phyloP scores from a whole-genome alignment of 2,888 invertebrate species.

The Caenorhabditis sp. region DNA sequence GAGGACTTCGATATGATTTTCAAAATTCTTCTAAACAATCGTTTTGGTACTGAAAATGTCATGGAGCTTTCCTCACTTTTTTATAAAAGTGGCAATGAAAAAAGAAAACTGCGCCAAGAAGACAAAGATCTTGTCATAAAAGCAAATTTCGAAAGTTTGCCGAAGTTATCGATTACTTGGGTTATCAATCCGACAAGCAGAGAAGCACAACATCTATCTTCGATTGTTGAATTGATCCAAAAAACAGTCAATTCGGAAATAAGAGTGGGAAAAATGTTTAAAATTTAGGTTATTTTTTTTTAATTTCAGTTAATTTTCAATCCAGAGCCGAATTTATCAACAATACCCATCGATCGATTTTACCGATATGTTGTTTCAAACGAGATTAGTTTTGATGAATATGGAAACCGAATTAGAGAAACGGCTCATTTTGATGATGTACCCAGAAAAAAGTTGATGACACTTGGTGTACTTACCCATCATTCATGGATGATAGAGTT shows the following conservation, averaged over 20 bases:
- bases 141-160: background rate
- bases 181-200: slow-evolving; percentile 91
- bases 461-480: slow-evolving; percentile 76
- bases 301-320: slow-evolving; percentile 80
- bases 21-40: background rate
- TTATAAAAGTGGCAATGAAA: background rate
- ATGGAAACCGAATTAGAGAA: slow-evolving; percentile 76
- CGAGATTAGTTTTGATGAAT: slow-evolving; percentile 83
- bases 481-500: slow-evolving; percentile 87
- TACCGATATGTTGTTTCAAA: slow-evolving; percentile 92
- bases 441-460: slow-evolving; percentile 89
- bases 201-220: slow-evolving; percentile 57
- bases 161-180: slow-evolving; percentile 76
- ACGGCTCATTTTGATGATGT: slow-evolving; percentile 80
- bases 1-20: background rate
- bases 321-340: slow-evolving; percentile 92
- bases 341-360: slow-evolving; percentile 96
- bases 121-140: background rate
- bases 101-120: background rate
- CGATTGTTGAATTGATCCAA: slow-evolving; percentile 76
- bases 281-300: background rate
- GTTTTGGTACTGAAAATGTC: background rate
- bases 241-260: slow-evolving; percentile 88
- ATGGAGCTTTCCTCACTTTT: background rate
- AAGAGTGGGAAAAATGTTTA: slow-evolving; percentile 72